Conservation (phyloP, 2,113 vertebrate genomes). For the Crypturellus undulatus region DNA sequence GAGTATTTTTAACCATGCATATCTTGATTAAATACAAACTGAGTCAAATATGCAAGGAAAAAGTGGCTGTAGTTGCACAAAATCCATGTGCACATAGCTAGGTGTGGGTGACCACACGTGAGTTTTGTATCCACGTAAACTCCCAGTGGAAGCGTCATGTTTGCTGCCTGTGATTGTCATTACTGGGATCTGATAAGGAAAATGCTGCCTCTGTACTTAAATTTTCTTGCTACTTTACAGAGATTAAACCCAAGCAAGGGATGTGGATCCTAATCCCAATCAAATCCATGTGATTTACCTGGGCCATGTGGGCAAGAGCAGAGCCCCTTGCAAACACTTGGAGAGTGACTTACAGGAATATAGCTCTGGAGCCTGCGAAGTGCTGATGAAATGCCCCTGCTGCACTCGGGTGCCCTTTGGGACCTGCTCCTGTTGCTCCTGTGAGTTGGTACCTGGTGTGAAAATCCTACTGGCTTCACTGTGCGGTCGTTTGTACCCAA, state of each 20-base stretch:
- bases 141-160: neutral
- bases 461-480: neutral
- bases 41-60: neutral
- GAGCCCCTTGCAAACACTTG: slow-evolving; percentile 31
- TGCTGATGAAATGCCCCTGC: neutral
- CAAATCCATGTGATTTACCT: slow-evolving; percentile 27
- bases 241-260: slow-evolving; percentile 26
- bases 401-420: neutral
- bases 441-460: neutral
- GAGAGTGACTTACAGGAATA: slow-evolving; percentile 35
- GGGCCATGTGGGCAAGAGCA: neutral
- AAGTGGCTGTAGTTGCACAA: neutral
- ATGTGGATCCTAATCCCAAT: neutral
- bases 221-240: neutral
- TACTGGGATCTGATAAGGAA: neutral
- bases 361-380: neutral
- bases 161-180: neutral
- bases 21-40: slow-evolving; percentile 45
- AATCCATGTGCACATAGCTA: neutral
- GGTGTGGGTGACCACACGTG: neutral
- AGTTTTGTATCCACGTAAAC: neutral
- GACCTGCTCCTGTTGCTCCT: neutral
- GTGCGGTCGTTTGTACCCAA: neutral
- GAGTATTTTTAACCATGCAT: slow-evolving; percentile 53
- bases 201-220: neutral